These are phyloP conservation scores for Cyclura pinguis DNA, from an alignment of 2,797 vertebrate species.

Conservation along the genomic window DNA sequence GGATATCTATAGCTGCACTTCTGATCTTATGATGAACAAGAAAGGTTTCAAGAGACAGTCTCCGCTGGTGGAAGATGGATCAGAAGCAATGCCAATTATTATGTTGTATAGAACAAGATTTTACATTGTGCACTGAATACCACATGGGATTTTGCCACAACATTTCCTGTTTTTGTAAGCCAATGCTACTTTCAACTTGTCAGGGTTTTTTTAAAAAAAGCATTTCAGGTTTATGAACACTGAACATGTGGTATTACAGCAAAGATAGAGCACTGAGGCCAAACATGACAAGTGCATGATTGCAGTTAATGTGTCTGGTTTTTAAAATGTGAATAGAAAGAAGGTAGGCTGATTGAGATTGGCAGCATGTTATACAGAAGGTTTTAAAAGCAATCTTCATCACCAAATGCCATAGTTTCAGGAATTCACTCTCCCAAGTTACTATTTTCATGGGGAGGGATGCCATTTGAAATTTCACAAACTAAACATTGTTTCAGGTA, in stretches of 20 bases:
- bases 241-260: neutral
- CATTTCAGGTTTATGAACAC: too few species aligned
- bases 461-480: neutral
- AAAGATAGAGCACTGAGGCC: neutral
- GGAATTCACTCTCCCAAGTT: neutral
- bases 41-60: neutral
- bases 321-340: neutral
- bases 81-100: neutral
- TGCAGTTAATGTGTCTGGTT: neutral
- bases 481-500: too few species aligned
- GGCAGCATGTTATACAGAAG: neutral
- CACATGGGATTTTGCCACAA: neutral
- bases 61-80: neutral
- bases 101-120: neutral
- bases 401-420: neutral
- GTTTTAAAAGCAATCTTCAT: neutral
- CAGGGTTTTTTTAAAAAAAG: neutral
- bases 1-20: too few species aligned
- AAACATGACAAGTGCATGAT: neutral
- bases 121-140: neutral
- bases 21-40: too few species aligned
- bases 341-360: neutral
- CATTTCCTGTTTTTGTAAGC: neutral
- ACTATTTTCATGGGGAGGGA: neutral
- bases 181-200: neutral